Conservation (phyloP, 2,888 invertebrate species). For the Nymphalis c-album region DNA sequence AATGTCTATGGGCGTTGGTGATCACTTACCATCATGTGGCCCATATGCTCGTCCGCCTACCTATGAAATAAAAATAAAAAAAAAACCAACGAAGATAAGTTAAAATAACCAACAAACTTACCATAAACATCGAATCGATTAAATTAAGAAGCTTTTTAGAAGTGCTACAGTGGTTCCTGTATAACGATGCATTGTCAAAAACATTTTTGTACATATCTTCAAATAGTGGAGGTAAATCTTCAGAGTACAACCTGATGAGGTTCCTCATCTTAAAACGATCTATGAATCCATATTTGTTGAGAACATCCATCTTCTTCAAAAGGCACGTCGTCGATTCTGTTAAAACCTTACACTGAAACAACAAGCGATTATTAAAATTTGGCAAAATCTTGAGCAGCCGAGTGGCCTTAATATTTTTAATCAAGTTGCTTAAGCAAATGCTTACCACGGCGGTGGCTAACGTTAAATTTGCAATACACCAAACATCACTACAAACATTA, state of each 20-base stretch:
- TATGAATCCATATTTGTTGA: conserved; percentile 68
- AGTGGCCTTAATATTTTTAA: too few species aligned
- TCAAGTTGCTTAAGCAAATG: too few species aligned
- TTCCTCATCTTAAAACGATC: conserved; percentile 72
- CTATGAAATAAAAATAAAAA: neutral
- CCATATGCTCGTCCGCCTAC: too few species aligned
- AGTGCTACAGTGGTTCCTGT: conserved; percentile 60
- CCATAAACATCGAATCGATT: conserved; percentile 67
- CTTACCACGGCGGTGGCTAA: too few species aligned
- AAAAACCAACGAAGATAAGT: neutral
- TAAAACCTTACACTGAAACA: conserved; percentile 59
- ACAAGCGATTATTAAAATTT: too few species aligned
- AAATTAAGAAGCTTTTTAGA: conserved; percentile 66
- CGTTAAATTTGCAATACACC: too few species aligned
- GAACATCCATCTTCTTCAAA: conserved; percentile 60
- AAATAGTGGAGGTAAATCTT: conserved; percentile 48
- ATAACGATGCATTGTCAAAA: conserved; percentile 55
- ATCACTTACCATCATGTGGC: too few species aligned
- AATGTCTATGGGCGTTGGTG: too few species aligned
- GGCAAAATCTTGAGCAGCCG: too few species aligned
- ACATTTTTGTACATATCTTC: conserved; percentile 51
- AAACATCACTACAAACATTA: too few species aligned
- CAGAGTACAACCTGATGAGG: conserved; percentile 50
- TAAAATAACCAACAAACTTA: conserved; percentile 43
- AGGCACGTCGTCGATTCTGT: conserved; percentile 59